These are phyloP conservation scores for Aphis gossypii DNA, from an alignment of 1,140 invertebrate genomes.

Conservation along the genomic window DNA sequence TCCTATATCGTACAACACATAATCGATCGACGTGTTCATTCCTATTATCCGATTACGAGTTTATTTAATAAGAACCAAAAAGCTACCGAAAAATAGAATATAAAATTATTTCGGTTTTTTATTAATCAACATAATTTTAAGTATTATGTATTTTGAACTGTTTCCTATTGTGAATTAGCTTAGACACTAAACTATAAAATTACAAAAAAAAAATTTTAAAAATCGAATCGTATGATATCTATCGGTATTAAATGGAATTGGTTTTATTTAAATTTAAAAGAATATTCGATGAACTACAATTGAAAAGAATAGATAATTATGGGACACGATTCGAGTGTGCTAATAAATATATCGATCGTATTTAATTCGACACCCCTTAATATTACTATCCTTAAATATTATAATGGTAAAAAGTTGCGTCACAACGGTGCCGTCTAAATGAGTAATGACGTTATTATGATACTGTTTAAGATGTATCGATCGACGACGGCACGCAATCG, in stretches of 20 bases:
- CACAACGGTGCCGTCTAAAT: not conserved
- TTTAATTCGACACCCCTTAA: not conserved
- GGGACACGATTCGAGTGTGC: not conserved
- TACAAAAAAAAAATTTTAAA: not conserved
- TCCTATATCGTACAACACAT: not conserved
- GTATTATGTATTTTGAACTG: too few relatives aligned
- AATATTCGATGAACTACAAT: not conserved
- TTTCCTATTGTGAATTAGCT: not conserved
- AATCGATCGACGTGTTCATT: not conserved
- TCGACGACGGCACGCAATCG: not conserved
- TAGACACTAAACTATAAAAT: not conserved
- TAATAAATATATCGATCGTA: not conserved
- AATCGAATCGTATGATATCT: not conserved
- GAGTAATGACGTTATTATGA: not conserved
- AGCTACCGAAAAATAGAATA: not conserved
- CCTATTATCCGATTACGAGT: not conserved
- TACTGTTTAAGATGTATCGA: not conserved
- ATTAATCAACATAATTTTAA: too few relatives aligned
- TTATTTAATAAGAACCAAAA: not conserved
- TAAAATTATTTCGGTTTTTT: not conserved
- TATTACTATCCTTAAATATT: not conserved
- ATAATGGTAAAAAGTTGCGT: not conserved
- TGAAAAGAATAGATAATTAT: not conserved
- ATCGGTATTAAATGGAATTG: not conserved
- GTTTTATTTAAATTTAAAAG: not conserved